phyloP scores from a whole-genome alignment of 2,888 invertebrate species.

The Leptinotarsa tumamoca region DNA sequence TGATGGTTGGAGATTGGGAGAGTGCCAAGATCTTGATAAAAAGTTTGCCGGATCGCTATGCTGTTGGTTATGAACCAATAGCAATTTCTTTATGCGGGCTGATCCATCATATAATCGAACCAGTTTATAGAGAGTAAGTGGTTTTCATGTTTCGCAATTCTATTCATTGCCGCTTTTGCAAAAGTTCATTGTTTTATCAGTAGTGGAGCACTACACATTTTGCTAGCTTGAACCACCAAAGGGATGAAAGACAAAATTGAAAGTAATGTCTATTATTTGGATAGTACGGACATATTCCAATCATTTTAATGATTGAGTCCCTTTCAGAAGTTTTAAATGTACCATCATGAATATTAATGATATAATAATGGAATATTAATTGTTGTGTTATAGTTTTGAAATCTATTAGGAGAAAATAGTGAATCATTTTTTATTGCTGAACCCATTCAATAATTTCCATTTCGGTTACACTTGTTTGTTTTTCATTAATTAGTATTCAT shows the following conservation, averaged over 20 bases:
- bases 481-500: too few species aligned
- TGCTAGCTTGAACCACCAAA: too few species aligned
- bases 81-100: constrained; percentile 83
- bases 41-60: constrained; percentile 84
- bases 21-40: constrained; percentile 84
- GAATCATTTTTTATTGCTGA: not conserved
- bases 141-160: too few species aligned
- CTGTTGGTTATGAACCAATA: constrained; percentile 82
- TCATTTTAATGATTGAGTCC: too few species aligned
- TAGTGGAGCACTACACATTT: too few species aligned
- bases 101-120: constrained; percentile 87
- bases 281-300: too few species aligned
- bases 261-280: too few species aligned
- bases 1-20: constrained; percentile 91
- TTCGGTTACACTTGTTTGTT: not conserved
- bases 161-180: too few species aligned
- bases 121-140: constrained; percentile 83
- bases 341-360: not conserved
- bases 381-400: not conserved
- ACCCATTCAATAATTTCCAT: not conserved
- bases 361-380: not conserved
- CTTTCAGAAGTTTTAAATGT: too few species aligned
- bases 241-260: too few species aligned
- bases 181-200: too few species aligned
- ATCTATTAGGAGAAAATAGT: too few species aligned